Evolutionary conservation across 2,797 vertebrate genomes (phyloP).

Genomic region (Distichodus sexfasciatus): DNA sequence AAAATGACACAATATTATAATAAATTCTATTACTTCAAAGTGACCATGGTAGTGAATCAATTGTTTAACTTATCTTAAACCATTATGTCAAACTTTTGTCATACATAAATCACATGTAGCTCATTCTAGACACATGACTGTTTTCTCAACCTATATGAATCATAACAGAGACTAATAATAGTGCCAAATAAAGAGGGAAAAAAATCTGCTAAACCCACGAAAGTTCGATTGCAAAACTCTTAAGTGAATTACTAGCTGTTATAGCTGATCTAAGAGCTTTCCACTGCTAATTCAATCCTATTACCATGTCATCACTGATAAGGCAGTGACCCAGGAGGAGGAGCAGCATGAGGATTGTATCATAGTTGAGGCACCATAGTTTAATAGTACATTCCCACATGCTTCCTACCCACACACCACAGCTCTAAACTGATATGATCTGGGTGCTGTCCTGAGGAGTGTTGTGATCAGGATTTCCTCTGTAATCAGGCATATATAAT

Average conservation of each 20-base stretch:
- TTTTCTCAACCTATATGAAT: too few relatives aligned
- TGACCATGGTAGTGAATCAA: too few relatives aligned
- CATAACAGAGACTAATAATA: too few relatives aligned
- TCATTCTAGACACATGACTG: too few relatives aligned
- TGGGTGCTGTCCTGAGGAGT: constrained; percentile 2
- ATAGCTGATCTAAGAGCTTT: constrained; percentile 7
- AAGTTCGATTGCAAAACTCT: not conserved
- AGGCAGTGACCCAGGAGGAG: not conserved
- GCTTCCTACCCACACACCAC: not conserved
- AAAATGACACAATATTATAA: too few relatives aligned
- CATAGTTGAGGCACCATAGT: not conserved
- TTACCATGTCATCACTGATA: constrained; percentile 11
- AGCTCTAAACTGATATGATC: too few relatives aligned
- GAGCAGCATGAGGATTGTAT: not conserved
- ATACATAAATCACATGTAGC: too few relatives aligned
- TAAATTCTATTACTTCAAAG: too few relatives aligned
- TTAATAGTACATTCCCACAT: not conserved
- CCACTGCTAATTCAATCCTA: constrained; percentile 14
- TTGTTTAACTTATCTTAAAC: too few relatives aligned
- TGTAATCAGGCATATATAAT: constrained; percentile 26
- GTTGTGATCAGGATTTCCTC: constrained; percentile 5
- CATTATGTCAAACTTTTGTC: too few relatives aligned
- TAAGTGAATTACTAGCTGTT: not conserved
- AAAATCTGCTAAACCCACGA: not conserved
- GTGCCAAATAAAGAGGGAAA: too few relatives aligned